Evolutionary conservation across 2,797 vertebrate species (phyloP).

Genomic region (Peromyscus aztecus): DNA sequence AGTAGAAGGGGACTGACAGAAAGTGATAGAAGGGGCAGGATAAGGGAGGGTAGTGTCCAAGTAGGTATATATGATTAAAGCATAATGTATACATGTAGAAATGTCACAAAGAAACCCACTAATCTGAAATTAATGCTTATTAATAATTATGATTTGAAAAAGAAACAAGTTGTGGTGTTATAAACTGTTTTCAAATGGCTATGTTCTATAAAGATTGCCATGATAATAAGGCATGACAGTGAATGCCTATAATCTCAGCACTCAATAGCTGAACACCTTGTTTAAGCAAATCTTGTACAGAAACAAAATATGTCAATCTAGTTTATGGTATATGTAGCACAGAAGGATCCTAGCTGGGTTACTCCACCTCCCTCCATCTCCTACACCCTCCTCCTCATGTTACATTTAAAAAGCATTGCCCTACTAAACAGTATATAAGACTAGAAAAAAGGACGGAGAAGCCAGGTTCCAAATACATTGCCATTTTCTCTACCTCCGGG

Average conservation of each 20-base stretch:
- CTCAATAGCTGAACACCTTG: not conserved
- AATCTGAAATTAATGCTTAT: not conserved
- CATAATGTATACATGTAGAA: not conserved
- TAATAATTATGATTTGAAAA: not conserved
- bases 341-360: not conserved
- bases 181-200: not conserved
- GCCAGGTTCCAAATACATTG: not conserved
- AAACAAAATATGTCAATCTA: not conserved
- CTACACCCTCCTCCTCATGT: not conserved
- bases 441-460: not conserved
- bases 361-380: not conserved
- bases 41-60: not conserved
- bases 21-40: not conserved
- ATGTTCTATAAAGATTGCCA: not conserved
- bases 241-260: not conserved
- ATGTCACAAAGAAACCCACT: not conserved
- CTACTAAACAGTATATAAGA: not conserved
- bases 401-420: not conserved
- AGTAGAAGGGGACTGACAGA: not conserved
- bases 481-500: not conserved
- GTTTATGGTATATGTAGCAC: not conserved
- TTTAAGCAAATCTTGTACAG: conserved; percentile 13
- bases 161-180: not conserved
- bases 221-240: not conserved
- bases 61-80: not conserved